phyloP scores from a whole-genome alignment of 2,797 vertebrate genomes.

The Gymnocypris eckloni region DNA sequence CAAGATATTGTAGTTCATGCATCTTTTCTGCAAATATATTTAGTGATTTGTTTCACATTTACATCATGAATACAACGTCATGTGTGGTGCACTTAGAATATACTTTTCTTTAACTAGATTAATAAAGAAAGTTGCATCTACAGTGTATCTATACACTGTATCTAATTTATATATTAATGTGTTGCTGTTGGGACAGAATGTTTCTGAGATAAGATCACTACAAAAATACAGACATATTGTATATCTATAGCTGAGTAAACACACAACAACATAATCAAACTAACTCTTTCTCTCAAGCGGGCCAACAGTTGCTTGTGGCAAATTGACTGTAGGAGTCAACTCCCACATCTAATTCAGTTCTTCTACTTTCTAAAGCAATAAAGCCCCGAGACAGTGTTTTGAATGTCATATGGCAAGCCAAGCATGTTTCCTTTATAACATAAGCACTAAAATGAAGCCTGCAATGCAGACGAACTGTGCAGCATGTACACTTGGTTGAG shows the following conservation, averaged over 20 bases:
- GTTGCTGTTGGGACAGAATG: no score
- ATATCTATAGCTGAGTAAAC: neutral
- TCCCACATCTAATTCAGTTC: conserved; percentile 15
- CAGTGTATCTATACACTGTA: no score
- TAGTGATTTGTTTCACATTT: no score
- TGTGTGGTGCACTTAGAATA: no score
- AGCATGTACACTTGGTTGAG: neutral
- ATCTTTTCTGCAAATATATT: no score
- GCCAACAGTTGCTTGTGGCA: conserved; percentile 8
- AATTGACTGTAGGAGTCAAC: conserved; percentile 1
- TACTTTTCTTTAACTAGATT: no score
- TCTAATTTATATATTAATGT: no score
- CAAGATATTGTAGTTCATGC: no score
- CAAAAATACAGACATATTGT: conserved; percentile 10
- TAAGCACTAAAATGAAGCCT: neutral
- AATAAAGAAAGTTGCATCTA: no score
- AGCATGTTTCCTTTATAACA: neutral
- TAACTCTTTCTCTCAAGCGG: neutral
- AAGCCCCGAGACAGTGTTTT: neutral
- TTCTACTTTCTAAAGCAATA: conserved; percentile 14
- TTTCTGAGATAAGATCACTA: neutral
- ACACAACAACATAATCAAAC: neutral
- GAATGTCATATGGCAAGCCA: conserved; percentile 1
- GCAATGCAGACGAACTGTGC: conserved; percentile 12
- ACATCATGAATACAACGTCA: no score